phyloP scores from a whole-genome alignment of 2,888 invertebrate genomes.

The Epirrhoe tristata region DNA sequence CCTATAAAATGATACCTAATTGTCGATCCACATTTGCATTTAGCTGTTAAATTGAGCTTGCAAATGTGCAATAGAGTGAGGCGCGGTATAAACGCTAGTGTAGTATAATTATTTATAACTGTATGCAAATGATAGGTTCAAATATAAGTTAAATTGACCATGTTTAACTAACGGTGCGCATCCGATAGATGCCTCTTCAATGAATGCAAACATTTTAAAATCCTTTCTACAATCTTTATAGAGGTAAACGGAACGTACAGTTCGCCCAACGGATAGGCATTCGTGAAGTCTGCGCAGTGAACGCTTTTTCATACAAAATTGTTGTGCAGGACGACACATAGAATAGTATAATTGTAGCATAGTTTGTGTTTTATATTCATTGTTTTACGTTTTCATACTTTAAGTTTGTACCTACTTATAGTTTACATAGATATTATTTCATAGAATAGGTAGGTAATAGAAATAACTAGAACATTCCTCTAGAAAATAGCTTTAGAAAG shows the following conservation, averaged over 20 bases:
- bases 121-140: conserved; percentile 44
- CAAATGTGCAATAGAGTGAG: conserved; percentile 42
- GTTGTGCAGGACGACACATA: no score
- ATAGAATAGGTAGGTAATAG: no score
- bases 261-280: no score
- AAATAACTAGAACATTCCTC: no score
- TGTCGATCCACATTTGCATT: conserved; percentile 13
- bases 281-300: no score
- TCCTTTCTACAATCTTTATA: conserved; percentile 33
- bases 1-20: conserved; percentile 12
- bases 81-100: conserved; percentile 17
- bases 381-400: no score
- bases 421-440: no score
- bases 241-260: conserved; percentile 26
- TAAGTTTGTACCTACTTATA: no score
- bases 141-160: conserved; percentile 41
- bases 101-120: conserved; percentile 45
- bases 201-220: conserved; percentile 24
- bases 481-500: no score
- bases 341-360: no score
- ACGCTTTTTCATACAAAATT: no score
- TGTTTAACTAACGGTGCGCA: conserved; percentile 45
- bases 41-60: conserved; percentile 42
- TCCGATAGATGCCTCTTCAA: conserved; percentile 36
- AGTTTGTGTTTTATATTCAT: no score